phyloP scores from a whole-genome alignment of 2,113 vertebrate genomes.

The Connochaetes taurinus region DNA sequence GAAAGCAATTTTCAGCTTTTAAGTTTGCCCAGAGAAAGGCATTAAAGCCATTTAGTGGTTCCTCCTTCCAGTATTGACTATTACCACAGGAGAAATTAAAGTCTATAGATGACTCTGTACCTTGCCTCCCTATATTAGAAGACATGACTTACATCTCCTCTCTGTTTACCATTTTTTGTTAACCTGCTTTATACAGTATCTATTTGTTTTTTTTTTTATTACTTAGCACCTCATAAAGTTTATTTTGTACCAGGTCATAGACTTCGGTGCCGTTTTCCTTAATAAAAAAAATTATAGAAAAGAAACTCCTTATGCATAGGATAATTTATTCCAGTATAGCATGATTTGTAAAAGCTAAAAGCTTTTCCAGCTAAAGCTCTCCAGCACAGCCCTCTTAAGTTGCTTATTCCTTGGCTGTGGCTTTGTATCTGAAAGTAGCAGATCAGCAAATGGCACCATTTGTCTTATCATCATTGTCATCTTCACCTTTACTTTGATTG shows the following conservation, averaged over 20 bases:
- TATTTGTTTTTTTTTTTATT: neutral
- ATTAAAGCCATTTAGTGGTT: neutral
- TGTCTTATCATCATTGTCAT: neutral
- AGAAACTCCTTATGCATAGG: neutral
- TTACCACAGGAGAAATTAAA: neutral
- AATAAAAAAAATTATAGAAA: neutral
- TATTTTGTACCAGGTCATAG: neutral
- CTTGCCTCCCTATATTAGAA: neutral
- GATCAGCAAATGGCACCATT: neutral
- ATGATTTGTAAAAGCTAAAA: neutral
- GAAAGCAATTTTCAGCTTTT: neutral
- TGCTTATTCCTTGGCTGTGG: neutral
- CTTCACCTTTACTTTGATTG: neutral
- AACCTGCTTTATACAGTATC: neutral
- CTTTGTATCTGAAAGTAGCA: neutral
- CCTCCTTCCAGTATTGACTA: neutral
- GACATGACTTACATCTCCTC: neutral
- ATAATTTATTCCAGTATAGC: neutral
- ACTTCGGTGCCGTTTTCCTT: neutral
- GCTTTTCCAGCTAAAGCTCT: neutral
- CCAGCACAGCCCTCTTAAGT: neutral
- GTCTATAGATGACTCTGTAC: neutral
- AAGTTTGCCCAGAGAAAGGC: neutral
- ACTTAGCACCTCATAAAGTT: neutral
- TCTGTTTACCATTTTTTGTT: neutral